Conservation (phyloP, 2,113 vertebrate genomes). For the Lethenteron reissneri region DNA sequence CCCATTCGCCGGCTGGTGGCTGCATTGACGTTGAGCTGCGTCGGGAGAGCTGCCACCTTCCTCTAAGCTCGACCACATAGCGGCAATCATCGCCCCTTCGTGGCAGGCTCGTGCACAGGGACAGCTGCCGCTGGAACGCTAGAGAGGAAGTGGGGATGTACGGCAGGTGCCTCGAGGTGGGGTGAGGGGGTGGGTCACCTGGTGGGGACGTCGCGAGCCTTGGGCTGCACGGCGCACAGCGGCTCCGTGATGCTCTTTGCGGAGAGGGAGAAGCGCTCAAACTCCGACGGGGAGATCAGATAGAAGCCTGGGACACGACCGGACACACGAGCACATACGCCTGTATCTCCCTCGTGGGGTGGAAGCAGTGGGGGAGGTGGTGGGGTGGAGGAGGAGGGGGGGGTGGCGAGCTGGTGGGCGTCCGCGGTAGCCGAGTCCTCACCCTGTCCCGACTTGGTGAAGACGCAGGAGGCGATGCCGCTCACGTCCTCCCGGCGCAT, state of each 20-base stretch:
- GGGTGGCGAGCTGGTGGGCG: no score
- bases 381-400: no score
- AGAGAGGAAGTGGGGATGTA: no score
- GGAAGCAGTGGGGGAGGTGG: no score
- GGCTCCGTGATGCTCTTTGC: conserved; percentile 60
- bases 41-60: no score
- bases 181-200: not conserved
- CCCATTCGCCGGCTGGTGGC: no score
- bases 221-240: conserved; percentile 42
- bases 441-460: conserved; percentile 83
- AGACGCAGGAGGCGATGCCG: conserved; percentile 77
- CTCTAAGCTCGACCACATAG: no score
- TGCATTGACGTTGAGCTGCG: no score
- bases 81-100: no score
- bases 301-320: conserved; percentile 43
- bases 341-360: no score
- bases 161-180: not conserved
- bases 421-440: conserved; percentile 11
- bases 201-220: conserved; percentile 20
- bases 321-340: not conserved
- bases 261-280: conserved; percentile 74
- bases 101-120: no score
- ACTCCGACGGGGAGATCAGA: conserved; percentile 74
- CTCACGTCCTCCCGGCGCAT: conserved; percentile 94
- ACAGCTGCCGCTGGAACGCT: no score